Base-by-base conservation (phyloP, 1,140 invertebrate genomes). In the Ips typographus region DNA sequence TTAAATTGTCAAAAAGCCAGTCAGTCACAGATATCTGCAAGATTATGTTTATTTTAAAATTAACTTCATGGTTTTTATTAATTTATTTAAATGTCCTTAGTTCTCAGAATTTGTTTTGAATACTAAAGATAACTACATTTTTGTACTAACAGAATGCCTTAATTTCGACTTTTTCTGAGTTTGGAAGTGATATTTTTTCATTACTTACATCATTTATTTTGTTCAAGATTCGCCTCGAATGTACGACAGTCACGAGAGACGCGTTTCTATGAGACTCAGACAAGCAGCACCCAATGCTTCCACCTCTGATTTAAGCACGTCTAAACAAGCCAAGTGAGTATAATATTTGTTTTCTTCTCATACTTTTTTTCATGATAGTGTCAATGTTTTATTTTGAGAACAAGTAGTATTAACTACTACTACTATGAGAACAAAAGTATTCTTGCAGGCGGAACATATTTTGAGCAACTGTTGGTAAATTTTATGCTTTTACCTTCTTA, bases 231-330 rank as follows among this genome's bases (percentile, higher is more conserved):
- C 83, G 56, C 79, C 82, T 65, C 77, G 81, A 67, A 77, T 83
- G 36, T 84, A 83, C 65, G 83, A 84, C 68, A 84, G 80, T 69
- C 82, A 82, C 41, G 83, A 84, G 71, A 76, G 83, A 36, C 79
- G 83, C 62, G 80, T 84, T 3, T 85, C 83, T 52, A 82, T 84
- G 79, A 78, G 84, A 67, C 79, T 85, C 71, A 71, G 74, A n/a
- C 79, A 78, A 71, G 74, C 75, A n/a, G 77, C 73, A 58, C 77
- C 78, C 3, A 80, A 80, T 63, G 75, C 77, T 43, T 79, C 78
- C 52, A 80, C 79, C 4, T 80, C 79, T 4, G 79, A 80, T 69
- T 58, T 80, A 40, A 80, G 76, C 63, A 80, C 77, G 52, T 76
- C 78, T 4, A 80, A 79, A 69, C 79, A 80, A 68, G 75, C 78